Evolutionary conservation across 1,140 invertebrate species (phyloP).

Genomic region (Sinella curviseta): DNA sequence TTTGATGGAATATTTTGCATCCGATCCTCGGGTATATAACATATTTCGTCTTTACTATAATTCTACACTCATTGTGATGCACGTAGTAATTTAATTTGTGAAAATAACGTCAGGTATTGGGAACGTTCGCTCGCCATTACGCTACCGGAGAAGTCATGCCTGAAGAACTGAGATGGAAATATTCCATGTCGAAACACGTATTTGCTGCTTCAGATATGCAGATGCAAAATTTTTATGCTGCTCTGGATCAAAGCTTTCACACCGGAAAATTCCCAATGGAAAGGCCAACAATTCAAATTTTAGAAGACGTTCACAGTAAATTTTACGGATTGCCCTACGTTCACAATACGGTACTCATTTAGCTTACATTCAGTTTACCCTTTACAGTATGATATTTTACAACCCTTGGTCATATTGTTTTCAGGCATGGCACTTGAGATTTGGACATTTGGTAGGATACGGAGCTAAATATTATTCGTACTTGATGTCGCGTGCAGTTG

Average conservation of each 20-base stretch:
- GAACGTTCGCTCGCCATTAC: constrained; percentile 86
- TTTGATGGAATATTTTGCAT: constrained; percentile 97
- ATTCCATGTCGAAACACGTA: constrained; percentile 79
- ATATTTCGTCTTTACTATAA: constrained; percentile 15
- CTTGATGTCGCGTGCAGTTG: constrained; percentile 87
- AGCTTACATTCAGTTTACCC: background rate
- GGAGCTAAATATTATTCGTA: constrained; percentile 99
- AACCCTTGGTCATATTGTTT: constrained; percentile 50
- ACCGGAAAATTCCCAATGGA: constrained; percentile 59
- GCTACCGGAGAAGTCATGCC: constrained; percentile 83
- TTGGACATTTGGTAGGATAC: constrained; percentile 95
- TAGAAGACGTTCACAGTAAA: constrained; percentile 74
- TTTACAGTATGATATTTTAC: background rate
- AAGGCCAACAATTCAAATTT: constrained; percentile 67
- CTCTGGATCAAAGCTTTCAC: constrained; percentile 87
- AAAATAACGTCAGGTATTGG: constrained; percentile 66
- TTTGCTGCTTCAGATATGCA: constrained; percentile 90
- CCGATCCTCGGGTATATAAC: constrained; percentile 73
- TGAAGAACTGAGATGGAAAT: constrained; percentile 69
- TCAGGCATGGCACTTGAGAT: constrained; percentile 90
- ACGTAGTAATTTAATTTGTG: background rate
- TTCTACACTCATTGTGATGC: no score
- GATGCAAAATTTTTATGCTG: constrained; percentile 85
- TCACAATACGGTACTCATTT: constrained; percentile 76
- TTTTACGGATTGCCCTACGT: constrained; percentile 87